Evolutionary conservation across 2,113 vertebrate genomes (phyloP).

Genomic region (Myrmecophaga tridactyla): DNA sequence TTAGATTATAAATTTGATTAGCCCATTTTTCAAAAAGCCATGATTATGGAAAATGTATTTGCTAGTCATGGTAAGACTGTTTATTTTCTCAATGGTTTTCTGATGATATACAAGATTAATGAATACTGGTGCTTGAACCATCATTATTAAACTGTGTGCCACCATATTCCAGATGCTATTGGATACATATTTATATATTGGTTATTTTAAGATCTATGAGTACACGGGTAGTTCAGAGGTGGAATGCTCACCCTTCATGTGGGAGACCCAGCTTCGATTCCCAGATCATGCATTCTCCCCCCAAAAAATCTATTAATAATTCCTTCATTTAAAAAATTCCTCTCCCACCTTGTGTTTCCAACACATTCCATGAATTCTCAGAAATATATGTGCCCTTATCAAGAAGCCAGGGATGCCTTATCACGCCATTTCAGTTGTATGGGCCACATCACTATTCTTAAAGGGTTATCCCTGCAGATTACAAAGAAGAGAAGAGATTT

Average conservation of each 20-base stretch:
- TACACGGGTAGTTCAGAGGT: no score
- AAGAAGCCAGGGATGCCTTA: not conserved
- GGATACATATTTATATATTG: not conserved
- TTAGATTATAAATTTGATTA: not conserved
- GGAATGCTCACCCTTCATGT: no score
- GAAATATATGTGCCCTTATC: not conserved
- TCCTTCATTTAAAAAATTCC: not conserved
- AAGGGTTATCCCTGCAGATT: not conserved
- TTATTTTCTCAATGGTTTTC: conserved; percentile 6
- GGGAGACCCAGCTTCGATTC: no score
- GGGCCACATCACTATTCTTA: not conserved
- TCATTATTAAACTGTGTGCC: not conserved
- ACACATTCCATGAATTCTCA: not conserved
- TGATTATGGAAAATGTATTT: not conserved
- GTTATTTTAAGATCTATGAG: not conserved
- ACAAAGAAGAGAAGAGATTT: not conserved
- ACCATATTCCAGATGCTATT: not conserved
- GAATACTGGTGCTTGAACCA: not conserved
- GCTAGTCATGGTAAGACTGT: not conserved
- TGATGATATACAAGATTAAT: not conserved
- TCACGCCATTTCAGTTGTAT: not conserved
- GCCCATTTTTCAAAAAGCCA: not conserved
- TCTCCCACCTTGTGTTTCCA: not conserved
- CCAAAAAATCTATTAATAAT: no score
- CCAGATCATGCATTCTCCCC: no score